A percentile compares a stretch with the other conserved stretches of the same genome.
phyloP scores from a whole-genome alignment of 2,113 vertebrate species.

The Leptocoma aspasia region DNA sequence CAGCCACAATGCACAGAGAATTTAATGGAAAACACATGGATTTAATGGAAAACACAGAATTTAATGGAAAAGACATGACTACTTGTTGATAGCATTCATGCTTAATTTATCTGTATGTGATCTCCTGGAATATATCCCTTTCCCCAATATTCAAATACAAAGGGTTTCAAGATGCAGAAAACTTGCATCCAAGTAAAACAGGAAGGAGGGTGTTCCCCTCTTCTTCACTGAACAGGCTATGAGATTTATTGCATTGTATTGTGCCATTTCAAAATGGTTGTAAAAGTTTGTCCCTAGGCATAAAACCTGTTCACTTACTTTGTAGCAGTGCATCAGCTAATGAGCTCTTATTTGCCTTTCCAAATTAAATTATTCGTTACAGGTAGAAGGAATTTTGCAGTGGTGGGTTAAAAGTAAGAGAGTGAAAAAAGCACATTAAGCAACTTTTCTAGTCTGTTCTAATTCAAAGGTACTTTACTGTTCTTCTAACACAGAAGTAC shows the following conservation, averaged over 20 bases:
- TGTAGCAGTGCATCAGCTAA: slow-evolving; percentile 16
- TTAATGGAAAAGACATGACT: background rate
- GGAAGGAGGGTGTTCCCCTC: background rate
- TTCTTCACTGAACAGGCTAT: background rate
- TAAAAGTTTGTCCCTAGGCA: slow-evolving; percentile 18
- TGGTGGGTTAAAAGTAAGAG: slow-evolving; percentile 4
- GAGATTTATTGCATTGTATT: background rate
- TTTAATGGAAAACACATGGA: background rate
- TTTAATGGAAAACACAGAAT: background rate
- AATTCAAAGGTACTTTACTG: slow-evolving; percentile 15
- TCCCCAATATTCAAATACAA: background rate
- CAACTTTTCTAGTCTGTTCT: slow-evolving; percentile 22
- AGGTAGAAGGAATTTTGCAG: slow-evolving; percentile 40
- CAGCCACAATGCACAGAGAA: background rate
- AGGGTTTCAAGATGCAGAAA: background rate
- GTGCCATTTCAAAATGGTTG: slow-evolving; percentile 16
- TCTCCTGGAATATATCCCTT: background rate
- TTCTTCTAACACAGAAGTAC: background rate
- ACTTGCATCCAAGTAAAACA: background rate
- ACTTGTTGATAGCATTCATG: background rate
- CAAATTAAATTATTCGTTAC: slow-evolving; percentile 30
- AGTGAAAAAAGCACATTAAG: background rate
- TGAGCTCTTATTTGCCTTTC: slow-evolving; percentile 52
- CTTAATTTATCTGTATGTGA: background rate
- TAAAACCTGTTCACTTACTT: slow-evolving; percentile 22